Conservation (phyloP, 2,888 invertebrate species). For the Monoplex corrugatus region DNA sequence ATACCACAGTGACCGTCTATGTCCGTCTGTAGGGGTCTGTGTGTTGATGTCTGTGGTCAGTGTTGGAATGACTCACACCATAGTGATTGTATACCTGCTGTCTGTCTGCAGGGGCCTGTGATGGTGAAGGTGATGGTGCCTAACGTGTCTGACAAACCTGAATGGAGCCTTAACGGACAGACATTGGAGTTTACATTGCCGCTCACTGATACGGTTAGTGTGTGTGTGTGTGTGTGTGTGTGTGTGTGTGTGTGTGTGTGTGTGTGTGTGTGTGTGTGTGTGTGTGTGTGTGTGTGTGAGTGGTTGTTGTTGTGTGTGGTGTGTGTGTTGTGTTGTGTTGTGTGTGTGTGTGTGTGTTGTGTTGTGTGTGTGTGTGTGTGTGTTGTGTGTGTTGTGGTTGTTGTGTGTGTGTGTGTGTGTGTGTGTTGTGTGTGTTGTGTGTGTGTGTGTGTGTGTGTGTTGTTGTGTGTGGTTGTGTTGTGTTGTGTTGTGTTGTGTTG, state of each 20-base stretch:
- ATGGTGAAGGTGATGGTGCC: conserved; percentile 92
- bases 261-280: neutral
- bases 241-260: neutral
- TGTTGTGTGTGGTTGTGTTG: no score
- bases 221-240: neutral
- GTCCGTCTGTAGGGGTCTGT: neutral
- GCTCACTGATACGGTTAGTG: conserved; percentile 86
- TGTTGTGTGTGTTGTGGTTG: neutral
- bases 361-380: neutral
- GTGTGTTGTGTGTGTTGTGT: conserved; percentile 1
- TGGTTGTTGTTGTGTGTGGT: neutral
- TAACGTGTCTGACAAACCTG: conserved; percentile 91
- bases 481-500: no score
- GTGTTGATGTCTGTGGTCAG: neutral
- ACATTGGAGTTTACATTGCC: conserved; percentile 89
- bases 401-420: no score
- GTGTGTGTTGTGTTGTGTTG: neutral
- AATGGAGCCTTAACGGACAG: conserved; percentile 98
- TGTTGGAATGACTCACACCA: neutral
- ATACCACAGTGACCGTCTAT: no score
- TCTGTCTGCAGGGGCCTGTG: conserved; percentile 86
- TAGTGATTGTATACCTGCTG: neutral
- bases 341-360: neutral
- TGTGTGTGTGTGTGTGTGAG: neutral
- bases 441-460: neutral